Evolutionary conservation across 2,888 invertebrate species (phyloP), one percentile per base, ranked within the genome.

Genomic region (Xestoiulus laeticollis): DNA sequence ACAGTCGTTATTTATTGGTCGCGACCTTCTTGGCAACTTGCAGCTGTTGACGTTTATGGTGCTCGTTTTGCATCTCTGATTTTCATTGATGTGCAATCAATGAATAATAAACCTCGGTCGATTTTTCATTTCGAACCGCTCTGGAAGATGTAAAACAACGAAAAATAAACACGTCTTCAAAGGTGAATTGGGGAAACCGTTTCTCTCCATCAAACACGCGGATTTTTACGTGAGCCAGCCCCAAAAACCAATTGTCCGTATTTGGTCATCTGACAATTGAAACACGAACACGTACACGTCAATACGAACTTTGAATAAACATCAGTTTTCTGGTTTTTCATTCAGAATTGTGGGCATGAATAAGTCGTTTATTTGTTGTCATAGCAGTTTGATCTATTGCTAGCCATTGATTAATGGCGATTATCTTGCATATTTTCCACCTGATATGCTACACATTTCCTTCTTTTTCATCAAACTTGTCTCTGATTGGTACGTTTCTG

Each of bases 111-210:
- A n/a, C n/a, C 59, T 59, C 59, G 4, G 59, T 59, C 59, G 59
- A 59, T 59, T 59, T 59, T 59, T 6, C n/a, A 59, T 59, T 59
- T 59, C 6, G 59, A 59, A 59, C 59, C 59, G 59, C 22, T 59
- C 59, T 59, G 59, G 59, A 59, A 59, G n/a, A 59, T 59, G 59
- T 59, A 22, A 59, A 59, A 59, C 59, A 59, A 59, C n/a, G 59
- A n/a, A 59, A 59, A 59, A 59, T 22, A 59, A 59, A 59, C 59
- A 59, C 22, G n/a, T 59, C 59, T 59, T 59, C n/a, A 59, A 59
- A 59, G 22, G 59, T 4, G n/a, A 59, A 59, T 43, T n/a, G 59
- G 59, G 59, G 59, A 59, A 59, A 68, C 6, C 26, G 68, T 68
- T 68, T 26, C 68, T 26, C 68, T 68, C 26, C 68, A 68, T 5